Evolutionary conservation across 1,140 invertebrate species (phyloP).

Genomic region (Leptopilina clavipes): DNA sequence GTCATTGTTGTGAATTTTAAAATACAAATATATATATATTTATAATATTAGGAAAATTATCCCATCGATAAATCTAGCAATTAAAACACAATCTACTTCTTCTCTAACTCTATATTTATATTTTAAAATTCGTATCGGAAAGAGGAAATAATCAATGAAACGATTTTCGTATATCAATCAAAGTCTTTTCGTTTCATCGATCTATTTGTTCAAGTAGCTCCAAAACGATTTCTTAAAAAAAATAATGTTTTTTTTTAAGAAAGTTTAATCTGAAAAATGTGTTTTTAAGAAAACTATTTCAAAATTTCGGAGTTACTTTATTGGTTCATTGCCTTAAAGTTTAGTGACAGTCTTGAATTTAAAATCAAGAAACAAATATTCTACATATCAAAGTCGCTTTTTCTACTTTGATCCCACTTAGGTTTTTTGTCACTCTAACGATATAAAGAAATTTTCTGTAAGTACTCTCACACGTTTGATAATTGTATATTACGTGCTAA

Average conservation of each 20-base stretch:
- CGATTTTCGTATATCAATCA: not conserved
- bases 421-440: slow-evolving; percentile 2
- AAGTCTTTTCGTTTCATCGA: not conserved
- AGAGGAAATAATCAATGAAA: not conserved
- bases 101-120: not conserved
- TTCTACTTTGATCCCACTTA: slow-evolving; percentile 19
- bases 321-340: slow-evolving; percentile 15
- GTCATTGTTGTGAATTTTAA: slow-evolving; percentile 12
- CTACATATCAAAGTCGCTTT: slow-evolving; percentile 11
- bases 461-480: slow-evolving; percentile 26
- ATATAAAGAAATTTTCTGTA: slow-evolving; percentile 2
- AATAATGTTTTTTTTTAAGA: no score
- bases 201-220: not conserved
- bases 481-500: not conserved
- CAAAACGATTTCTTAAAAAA: not conserved
- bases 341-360: slow-evolving; percentile 32
- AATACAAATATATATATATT: slow-evolving; percentile 22
- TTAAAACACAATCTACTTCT: slow-evolving; percentile 5
- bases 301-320: slow-evolving; percentile 4
- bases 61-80: not conserved
- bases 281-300: not conserved
- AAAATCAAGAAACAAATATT: slow-evolving; percentile 18
- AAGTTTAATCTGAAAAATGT: no score
- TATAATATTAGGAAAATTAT: no score
- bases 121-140: not conserved